These are phyloP conservation scores for Aphaenogaster rudis DNA, from an alignment of 1,140 invertebrate species.

Conservation along the genomic window DNA sequence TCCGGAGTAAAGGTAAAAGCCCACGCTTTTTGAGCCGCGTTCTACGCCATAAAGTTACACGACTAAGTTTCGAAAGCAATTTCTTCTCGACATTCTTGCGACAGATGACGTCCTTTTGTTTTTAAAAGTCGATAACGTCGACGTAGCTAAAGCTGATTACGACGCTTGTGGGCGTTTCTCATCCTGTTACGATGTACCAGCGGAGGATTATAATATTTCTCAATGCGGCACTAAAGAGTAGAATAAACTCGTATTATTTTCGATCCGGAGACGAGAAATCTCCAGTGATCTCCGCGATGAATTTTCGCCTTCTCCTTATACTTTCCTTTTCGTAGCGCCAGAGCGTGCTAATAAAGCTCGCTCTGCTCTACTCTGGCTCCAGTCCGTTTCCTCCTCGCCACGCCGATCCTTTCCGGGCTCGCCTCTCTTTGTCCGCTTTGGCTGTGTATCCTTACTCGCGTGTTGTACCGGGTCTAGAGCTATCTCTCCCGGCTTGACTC, in stretches of 20 bases:
- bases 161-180: not conserved
- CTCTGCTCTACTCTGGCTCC: slow-evolving; percentile 4
- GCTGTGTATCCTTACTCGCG: slow-evolving; percentile 45
- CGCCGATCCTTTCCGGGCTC: slow-evolving; percentile 57
- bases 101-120: not conserved
- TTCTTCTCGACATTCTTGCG: not conserved
- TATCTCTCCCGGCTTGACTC: slow-evolving; percentile 61
- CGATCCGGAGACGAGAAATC: not conserved
- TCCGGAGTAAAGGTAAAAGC: not conserved
- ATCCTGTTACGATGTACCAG: not conserved
- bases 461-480: slow-evolving; percentile 59
- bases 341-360: slow-evolving; percentile 36
- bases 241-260: not conserved
- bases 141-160: slow-evolving; percentile 4
- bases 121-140: not conserved
- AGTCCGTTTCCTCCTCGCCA: slow-evolving; percentile 48
- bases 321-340: slow-evolving; percentile 21
- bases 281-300: not conserved
- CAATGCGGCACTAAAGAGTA: not conserved
- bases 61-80: not conserved
- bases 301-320: slow-evolving; percentile 8
- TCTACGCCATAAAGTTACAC: not conserved
- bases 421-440: slow-evolving; percentile 58
- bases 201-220: slow-evolving; percentile 21
- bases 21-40: not conserved